Percentiles rank a stretch among this genome's conserved stretches.
These are phyloP conservation scores for Notolabrus celidotus DNA, from an alignment of 2,797 vertebrate species.

Conservation along the genomic window DNA sequence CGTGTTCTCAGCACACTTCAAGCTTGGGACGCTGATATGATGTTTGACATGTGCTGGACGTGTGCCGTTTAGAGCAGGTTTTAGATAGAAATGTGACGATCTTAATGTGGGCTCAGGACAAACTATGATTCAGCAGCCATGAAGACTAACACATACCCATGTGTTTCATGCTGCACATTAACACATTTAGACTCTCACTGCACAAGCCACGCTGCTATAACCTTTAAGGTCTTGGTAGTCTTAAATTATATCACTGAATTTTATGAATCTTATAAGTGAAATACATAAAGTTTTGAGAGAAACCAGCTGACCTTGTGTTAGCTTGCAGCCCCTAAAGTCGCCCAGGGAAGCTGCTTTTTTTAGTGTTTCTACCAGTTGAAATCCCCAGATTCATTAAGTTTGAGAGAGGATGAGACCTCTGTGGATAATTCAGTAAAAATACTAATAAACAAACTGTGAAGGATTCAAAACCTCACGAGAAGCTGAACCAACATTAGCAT, in stretches of 20 bases:
- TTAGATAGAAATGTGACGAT: neutral
- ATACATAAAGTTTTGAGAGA: neutral
- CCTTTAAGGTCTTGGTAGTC: neutral
- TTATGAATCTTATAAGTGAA: neutral
- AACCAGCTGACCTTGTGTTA: neutral
- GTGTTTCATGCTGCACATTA: neutral
- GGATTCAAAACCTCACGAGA: too few relatives aligned
- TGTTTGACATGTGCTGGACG: neutral
- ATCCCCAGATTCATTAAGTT: neutral
- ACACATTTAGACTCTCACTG: neutral
- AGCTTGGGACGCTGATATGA: neutral
- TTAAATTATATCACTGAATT: neutral
- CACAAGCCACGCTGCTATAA: neutral
- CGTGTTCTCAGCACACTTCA: constrained; percentile 2
- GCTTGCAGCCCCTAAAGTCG: neutral
- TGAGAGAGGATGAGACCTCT: neutral
- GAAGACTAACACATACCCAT: neutral
- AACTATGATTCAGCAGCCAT: neutral
- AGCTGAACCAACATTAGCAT: neutral
- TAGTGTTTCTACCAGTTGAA: neutral
- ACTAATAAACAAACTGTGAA: too few relatives aligned
- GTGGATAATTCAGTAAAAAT: neutral
- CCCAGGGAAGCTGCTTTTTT: neutral
- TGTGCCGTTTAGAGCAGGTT: neutral
- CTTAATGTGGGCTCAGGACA: neutral